These are phyloP conservation scores for Operophtera brumata DNA, from an alignment of 2,888 invertebrate genomes.

Conservation along the genomic window DNA sequence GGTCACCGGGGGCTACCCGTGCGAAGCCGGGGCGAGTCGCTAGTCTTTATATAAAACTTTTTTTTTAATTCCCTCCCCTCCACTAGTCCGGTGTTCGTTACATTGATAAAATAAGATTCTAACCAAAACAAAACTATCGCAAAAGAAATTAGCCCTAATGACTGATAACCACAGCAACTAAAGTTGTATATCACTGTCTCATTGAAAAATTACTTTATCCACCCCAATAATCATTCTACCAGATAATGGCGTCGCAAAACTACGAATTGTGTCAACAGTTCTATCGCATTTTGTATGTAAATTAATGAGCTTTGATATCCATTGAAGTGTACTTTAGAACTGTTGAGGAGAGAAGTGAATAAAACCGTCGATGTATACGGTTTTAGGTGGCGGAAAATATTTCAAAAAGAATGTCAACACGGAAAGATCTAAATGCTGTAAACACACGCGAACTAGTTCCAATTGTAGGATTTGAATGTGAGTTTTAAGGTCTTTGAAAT, in stretches of 20 bases:
- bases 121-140: constrained; percentile 19
- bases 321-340: constrained; percentile 16
- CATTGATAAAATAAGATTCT: too few relatives aligned
- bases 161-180: neutral
- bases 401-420: constrained; percentile 30
- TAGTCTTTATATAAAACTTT: too few relatives aligned
- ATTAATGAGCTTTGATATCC: constrained; percentile 24
- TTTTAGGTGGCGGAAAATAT: constrained; percentile 15
- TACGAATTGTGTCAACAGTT: constrained; percentile 29
- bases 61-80: too few relatives aligned
- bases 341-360: neutral
- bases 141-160: constrained; percentile 15
- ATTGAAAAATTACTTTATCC: constrained; percentile 27
- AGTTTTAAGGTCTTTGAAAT: neutral
- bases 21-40: too few relatives aligned
- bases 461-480: neutral
- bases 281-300: constrained; percentile 29
- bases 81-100: too few relatives aligned
- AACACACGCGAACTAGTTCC: constrained; percentile 17
- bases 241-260: constrained; percentile 29
- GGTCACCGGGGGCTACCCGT: too few relatives aligned
- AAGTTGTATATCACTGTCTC: constrained; percentile 15
- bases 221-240: constrained; percentile 27
- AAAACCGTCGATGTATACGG: constrained; percentile 24
- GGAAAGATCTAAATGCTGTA: constrained; percentile 20